These are phyloP conservation scores for Neoitamus cyanurus DNA, from an alignment of 2,888 invertebrate species.

Conservation along the genomic window DNA sequence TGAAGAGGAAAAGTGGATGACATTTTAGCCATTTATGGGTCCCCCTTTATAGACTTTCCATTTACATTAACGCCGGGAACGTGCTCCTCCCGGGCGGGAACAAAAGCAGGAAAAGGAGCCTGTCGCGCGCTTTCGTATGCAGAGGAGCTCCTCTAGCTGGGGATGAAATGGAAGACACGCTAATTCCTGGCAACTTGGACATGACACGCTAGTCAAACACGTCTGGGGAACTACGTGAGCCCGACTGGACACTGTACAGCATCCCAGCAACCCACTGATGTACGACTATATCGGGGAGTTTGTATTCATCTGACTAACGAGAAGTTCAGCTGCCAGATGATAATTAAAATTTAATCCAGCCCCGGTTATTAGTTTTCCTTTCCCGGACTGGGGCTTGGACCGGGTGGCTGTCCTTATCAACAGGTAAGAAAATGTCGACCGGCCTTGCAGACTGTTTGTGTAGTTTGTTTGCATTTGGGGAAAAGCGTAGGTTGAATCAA, in stretches of 20 bases:
- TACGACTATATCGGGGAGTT: neutral
- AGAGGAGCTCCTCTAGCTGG: conserved; percentile 19
- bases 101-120: neutral
- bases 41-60: conserved; percentile 47
- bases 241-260: conserved; percentile 16
- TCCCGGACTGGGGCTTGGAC: neutral
- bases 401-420: neutral
- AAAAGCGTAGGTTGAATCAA: no score
- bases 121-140: conserved; percentile 25
- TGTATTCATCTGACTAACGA: neutral
- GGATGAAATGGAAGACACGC: conserved; percentile 37
- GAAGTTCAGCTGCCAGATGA: conserved; percentile 2
- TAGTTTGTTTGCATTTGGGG: neutral
- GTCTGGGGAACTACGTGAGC: conserved; percentile 20
- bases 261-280: neutral
- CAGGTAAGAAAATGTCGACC: neutral
- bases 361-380: neutral
- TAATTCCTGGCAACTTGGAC: conserved; percentile 38
- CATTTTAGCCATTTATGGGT: conserved; percentile 48
- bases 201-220: conserved; percentile 40
- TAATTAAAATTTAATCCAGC: conserved; percentile 25
- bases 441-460: neutral
- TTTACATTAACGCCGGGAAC: conserved; percentile 47
- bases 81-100: conserved; percentile 31
- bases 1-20: conserved; percentile 44